A percentile compares a stretch with the other conserved stretches of the same genome.
These are phyloP conservation scores for Myioborus melanocephalus DNA, from an alignment of 2,797 vertebrate genomes.

Conservation along the genomic window DNA sequence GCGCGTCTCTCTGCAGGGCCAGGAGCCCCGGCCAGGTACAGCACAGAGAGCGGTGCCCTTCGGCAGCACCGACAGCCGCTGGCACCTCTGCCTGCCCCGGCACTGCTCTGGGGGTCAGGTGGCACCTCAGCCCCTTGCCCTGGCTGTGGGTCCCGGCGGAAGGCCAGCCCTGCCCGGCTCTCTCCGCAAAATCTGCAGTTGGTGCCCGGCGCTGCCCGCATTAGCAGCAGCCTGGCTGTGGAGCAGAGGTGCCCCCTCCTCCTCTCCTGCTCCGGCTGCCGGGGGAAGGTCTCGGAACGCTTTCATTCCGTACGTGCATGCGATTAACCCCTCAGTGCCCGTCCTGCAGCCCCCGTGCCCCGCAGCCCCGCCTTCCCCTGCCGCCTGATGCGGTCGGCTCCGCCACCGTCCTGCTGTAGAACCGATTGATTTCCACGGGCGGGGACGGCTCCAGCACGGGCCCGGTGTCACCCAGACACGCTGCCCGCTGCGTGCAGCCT, in stretches of 20 bases:
- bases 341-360: not conserved
- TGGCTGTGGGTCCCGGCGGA: not conserved
- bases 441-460: not conserved
- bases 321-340: not conserved
- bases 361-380: not conserved
- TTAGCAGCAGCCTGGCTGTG: not conserved
- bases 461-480: not conserved
- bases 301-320: not conserved
- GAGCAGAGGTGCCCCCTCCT: not conserved
- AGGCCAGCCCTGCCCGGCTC: not conserved
- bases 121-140: not conserved
- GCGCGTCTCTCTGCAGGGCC: not conserved
- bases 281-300: not conserved
- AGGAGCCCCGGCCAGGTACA: no score
- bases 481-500: not conserved
- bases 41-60: accelerated
- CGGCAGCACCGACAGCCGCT: accelerated
- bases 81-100: not conserved
- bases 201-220: not conserved
- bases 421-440: not conserved
- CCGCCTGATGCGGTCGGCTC: not conserved
- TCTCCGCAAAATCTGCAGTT: accelerated
- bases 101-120: not conserved
- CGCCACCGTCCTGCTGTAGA: not conserved
- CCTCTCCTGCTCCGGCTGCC: not conserved